Base-by-base conservation (phyloP, 2,888 invertebrate species). In the Nymphalis c-album region DNA sequence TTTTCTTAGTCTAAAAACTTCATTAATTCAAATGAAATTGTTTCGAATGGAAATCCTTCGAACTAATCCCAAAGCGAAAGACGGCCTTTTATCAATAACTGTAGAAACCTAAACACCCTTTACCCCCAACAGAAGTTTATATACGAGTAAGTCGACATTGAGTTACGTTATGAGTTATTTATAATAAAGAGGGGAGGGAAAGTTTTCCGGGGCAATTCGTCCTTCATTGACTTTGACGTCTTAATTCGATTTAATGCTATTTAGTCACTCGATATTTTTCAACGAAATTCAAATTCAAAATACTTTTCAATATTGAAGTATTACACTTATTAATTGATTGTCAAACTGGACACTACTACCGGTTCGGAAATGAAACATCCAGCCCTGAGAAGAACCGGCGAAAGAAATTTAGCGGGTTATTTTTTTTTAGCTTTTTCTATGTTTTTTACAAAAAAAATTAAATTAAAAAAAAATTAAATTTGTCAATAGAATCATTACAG, bases 231-330 rank as follows among this genome's bases (percentile, higher is more conserved):
- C 48, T 67, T 47, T 45, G 58, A 63, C 59, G 59, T 63, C 63
- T 59, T 45, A 67, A 63, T 58, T 57, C 59, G 63, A 63, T 63
- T 63, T 59, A 58, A 61, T 55, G 53, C 53, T 60, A 65, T 65
- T 65, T 53, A 60, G 60, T 53, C 65, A 55, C 53, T 65, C 60
- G 53, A 47, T 26, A 60, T 53, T 60, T 65, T 60, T 46, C 20
- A 51, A 46, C 53, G 45, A 60, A 65, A 40, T 3, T 3, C n/a
- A n/a, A n/a, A n/a, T n/a, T n/a, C n/a, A n/a, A n/a, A n/a, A n/a
- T n/a, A n/a, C n/a, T n/a, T n/a, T n/a, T n/a, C n/a, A n/a, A n/a
- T n/a, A n/a, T n/a, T n/a, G n/a, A n/a, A n/a, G n/a, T n/a, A n/a
- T n/a, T n/a, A n/a, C n/a, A n/a, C n/a, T n/a, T n/a, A n/a, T n/a